Base-by-base conservation (phyloP, 2,888 invertebrate genomes). In the Drosophila picticornis region DNA sequence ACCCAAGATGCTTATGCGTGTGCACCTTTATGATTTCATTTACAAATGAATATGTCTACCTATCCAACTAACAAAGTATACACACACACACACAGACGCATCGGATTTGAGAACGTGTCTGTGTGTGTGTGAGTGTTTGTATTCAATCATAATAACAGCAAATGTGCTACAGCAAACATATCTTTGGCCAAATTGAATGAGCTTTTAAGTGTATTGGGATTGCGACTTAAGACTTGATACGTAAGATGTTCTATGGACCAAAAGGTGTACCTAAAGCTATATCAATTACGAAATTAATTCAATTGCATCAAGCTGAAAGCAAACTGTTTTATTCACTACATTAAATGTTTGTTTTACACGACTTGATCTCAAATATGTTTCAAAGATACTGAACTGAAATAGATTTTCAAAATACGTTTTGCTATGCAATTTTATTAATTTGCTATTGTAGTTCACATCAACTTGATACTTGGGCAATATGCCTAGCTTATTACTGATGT, bases 21-120 rank as follows among this genome's bases (percentile, higher is more conserved):
- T 71, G 65, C 68, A 77, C 88, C 90, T 90, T 85, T 83, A 80
- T 87, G 88, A 82, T 89, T 89, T 87, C 83, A 90, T 90, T 90
- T 86, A 86, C 89, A 85, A 87, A 87, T 87, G 88, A 81, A 80
- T 81, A 46, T 77, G 16, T 48, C 46, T 52, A 56, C 43, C n/a
- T 51, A 40, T n/a, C 27, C 34, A 48, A 51, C 65, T 40, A 51
- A 71, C 79, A 66, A 51, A 74, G 68, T 61, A 59, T 22, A 40
- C 31, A 27, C 60, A 62, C 60, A 62, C 57, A 64, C 43, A 63
- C n/a, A 38, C 50, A 64, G 32, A 60, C 9, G 31, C 48, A 46
- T 29, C 25, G 22, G 29, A 55, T 78, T 48, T 58, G 56, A 56
- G 62, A 38, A 57, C 50, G 61, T 60, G 50, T 67, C 40, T 67